Base-by-base conservation (phyloP, 1,140 invertebrate species). In the Drosophila varians region DNA sequence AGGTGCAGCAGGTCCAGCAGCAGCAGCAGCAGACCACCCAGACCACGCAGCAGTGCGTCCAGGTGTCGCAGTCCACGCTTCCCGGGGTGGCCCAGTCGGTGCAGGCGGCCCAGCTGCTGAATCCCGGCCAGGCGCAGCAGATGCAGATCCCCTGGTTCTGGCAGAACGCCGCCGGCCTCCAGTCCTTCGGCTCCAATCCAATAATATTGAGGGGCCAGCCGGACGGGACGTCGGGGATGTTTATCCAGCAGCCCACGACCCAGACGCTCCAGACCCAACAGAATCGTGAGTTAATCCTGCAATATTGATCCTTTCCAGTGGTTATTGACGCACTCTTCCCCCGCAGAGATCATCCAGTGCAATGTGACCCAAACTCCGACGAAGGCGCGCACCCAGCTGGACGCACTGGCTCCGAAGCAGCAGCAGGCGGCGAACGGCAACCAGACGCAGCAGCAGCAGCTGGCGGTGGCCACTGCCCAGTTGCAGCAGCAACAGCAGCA, bases 141-240 rank as follows among this genome's bases (percentile, higher is more conserved):
- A 93, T 91, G 89, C 93, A 92, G 46, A 93, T 93, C 46, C 93
- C 93, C 0, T 94, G 93, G 93, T 93, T 95, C 82, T 94, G 95
- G 94, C 91, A 94, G 34, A 90, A 84, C 9, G 40, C 51, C n/a
- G 52, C 53, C 92, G 92, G 94, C 52, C 64, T 97, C 18, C 95
- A 95, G 68, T 94, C 94, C 1, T 91, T 95, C 3, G 93, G 94
- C 0, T 95, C 94, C 3, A 97, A 96, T 92, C 97, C 97, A 75
- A 96, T 97, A 75, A 97, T 97, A 70, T 91, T 96, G 55, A 95
- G 96, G 6, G 93, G 94, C 2, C 96, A 96, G 76, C 94, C 94
- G 8, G 96, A 97, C 88, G 94, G 94, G 11, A 92, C 93, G 3
- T 78, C 77, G 23, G 92, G 93, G 47, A 97, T 98, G 95, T 97